Percentiles rank a stretch among this genome's conserved stretches.
These are phyloP conservation scores for Dorcus hopei DNA, from an alignment of 2,888 invertebrate species.

Conservation along the genomic window DNA sequence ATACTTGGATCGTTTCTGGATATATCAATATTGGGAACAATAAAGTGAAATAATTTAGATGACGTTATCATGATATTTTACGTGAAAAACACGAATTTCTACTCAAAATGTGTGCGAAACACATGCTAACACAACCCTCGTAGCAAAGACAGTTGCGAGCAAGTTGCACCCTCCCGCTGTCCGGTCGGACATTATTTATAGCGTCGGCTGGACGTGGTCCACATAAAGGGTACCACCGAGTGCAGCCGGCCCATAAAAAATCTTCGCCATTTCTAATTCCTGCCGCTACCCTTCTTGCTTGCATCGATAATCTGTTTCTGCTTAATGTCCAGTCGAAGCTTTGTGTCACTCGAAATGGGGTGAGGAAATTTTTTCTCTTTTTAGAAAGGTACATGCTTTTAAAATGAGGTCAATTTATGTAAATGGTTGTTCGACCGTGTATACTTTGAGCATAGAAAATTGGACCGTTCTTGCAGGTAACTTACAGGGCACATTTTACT, in stretches of 20 bases:
- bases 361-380: too few relatives aligned
- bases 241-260: conserved; percentile 38
- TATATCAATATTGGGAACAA: background rate
- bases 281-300: conserved; percentile 25
- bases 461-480: too few relatives aligned
- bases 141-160: conserved; percentile 33
- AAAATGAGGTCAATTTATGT: conserved; percentile 1
- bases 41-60: background rate
- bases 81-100: background rate
- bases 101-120: conserved; percentile 2
- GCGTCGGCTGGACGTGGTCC: conserved; percentile 43
- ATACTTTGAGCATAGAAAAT: too few relatives aligned
- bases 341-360: too few relatives aligned
- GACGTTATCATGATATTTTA: background rate
- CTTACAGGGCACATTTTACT: too few relatives aligned
- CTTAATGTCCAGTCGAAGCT: background rate
- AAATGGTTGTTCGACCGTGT: background rate
- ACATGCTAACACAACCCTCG: background rate
- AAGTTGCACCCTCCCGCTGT: conserved; percentile 36
- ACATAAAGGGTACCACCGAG: conserved; percentile 35
- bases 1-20: too few relatives aligned
- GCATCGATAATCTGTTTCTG: conserved; percentile 18
- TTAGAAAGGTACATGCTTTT: background rate
- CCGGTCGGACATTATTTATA: conserved; percentile 40
- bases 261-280: conserved; percentile 38